Base-by-base conservation (phyloP, 2,888 invertebrate species). In the Epistrophella euchroma region DNA sequence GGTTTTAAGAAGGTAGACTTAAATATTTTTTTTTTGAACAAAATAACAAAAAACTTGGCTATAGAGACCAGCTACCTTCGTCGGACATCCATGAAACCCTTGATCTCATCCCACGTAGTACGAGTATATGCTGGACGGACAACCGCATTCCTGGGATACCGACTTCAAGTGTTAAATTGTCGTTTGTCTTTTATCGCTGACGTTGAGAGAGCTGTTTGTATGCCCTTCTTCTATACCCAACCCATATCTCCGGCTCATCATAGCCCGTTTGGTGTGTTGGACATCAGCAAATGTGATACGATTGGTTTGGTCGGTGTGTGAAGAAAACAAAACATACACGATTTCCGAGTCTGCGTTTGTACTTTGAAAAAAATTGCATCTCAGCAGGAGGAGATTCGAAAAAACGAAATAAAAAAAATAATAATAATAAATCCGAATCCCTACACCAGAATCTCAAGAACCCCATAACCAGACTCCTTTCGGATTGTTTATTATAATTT, bases 111-210 rank as follows among this genome's bases (percentile, higher is more conserved):
- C 55, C 84, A 75, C 74, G 2, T 25, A 25, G 70, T 80, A 52
- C 19, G 60, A 37, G 37, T 37, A 15, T 66, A n/a, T n/a, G n/a
- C n/a, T n/a, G n/a, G 43, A 40, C 52, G 52, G 43, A 66, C 50
- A 75, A 85, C 85, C 85, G 45, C 85, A 85, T 85, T 85, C 80
- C 71, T 52, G 45, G 60, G 72, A 81, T 81, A 76, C 68, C 68
- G 15, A 25, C 60, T 76, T 85, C 85, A 76, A 80, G 80, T 80
- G 80, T 85, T 80, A 85, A 85, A 80, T 85, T 80, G 80, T 85
- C 85, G 80, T 85, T 85, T 85, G 85, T 76, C 80, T 85, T 82
- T 85, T 80, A 84, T 84, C 84, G 71, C 80, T 72, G 66, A 80
- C 66, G 55, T 75, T 75, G 71, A 75, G 32, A 32, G 71, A 72